Base-by-base conservation (phyloP, 2,888 invertebrate species). In the Drosophila bunnanda region DNA sequence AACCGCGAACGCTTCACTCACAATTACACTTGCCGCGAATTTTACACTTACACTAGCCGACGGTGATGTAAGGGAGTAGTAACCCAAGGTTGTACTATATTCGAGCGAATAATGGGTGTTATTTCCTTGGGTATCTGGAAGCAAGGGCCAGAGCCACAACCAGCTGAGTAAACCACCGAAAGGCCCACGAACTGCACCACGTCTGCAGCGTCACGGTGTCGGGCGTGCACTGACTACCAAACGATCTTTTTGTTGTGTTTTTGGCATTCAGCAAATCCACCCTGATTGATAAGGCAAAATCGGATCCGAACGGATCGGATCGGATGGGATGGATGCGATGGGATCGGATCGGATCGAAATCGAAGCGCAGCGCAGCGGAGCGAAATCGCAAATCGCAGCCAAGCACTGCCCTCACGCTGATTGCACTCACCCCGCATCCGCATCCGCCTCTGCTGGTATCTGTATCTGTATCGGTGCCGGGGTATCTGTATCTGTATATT, bases 211-310 rank as follows among this genome's bases (percentile, higher is more conserved):
- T 66, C 70, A 80, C 80, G 78, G 71, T 76, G 76, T 75, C 79
- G 78, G 84, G 56, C 65, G 72, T 88, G 80, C 84, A 88, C 89
- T 88, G 88, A 89, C 75, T 59, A 62, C 62, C 75, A 54, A 58
- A 34, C 52, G 73, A 66, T 72, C 52, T 50, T 66, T 66, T 59
- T 61, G 44, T 61, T 71, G 62, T 76, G 82, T 85, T 89, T 89
- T 88, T 88, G 89, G 86, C 88, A 86, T 75, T 76, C 54, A 67
- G 67, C 25, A 50, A 73, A 79, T 76, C 79, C 77, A 70, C 73
- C 70, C 76, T 67, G 82, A 84, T 84, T 83, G 83, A 84, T 84
- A 84, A 87, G 84, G 68, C 79, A 59, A 56, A 59, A 62, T 44
- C 71, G 62, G 66, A 65, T 46, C 65, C 39, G 54, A 68, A 54